phyloP scores from a whole-genome alignment of 2,797 vertebrate species.

The Dromococcyx pavoninus region DNA sequence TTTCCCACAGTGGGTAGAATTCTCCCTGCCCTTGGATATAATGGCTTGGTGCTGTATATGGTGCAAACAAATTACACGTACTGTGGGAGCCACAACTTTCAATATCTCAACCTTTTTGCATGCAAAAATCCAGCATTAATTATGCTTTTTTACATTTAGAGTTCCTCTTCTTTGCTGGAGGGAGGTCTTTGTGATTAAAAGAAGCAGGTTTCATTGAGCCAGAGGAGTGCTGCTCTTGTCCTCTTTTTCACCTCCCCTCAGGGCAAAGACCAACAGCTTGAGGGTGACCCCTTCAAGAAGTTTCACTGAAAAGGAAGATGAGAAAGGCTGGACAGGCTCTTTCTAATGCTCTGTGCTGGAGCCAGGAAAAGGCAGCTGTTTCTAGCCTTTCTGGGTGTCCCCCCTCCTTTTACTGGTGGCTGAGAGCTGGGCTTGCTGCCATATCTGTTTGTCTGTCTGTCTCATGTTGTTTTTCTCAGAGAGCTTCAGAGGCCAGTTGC shows the following conservation, averaged over 20 bases:
- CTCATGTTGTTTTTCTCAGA: slow-evolving; percentile 71
- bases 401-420: not conserved
- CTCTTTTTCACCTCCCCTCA: slow-evolving; percentile 74
- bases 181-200: slow-evolving; percentile 68
- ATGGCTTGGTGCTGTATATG: not conserved
- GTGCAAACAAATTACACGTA: slow-evolving; percentile 35
- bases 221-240: slow-evolving; percentile 69
- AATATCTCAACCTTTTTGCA: slow-evolving; percentile 54
- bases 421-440: slow-evolving; percentile 67
- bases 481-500: slow-evolving; percentile 67
- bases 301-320: slow-evolving; percentile 67
- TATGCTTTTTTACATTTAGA: not conserved
- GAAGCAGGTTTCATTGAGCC: slow-evolving; percentile 60
- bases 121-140: slow-evolving; percentile 53
- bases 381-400: slow-evolving; percentile 50
- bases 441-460: slow-evolving; percentile 73
- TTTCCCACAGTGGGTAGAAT: slow-evolving; percentile 35
- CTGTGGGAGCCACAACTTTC: slow-evolving; percentile 54
- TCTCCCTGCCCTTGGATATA: not conserved
- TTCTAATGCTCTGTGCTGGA: slow-evolving; percentile 42
- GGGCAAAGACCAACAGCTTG: slow-evolving; percentile 74
- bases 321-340: slow-evolving; percentile 50
- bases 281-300: slow-evolving; percentile 64
- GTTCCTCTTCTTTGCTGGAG: slow-evolving; percentile 35
- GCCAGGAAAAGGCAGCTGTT: slow-evolving; percentile 73